Conservation (phyloP, 2,888 invertebrate genomes). For the Drosophila fungiperda region DNA sequence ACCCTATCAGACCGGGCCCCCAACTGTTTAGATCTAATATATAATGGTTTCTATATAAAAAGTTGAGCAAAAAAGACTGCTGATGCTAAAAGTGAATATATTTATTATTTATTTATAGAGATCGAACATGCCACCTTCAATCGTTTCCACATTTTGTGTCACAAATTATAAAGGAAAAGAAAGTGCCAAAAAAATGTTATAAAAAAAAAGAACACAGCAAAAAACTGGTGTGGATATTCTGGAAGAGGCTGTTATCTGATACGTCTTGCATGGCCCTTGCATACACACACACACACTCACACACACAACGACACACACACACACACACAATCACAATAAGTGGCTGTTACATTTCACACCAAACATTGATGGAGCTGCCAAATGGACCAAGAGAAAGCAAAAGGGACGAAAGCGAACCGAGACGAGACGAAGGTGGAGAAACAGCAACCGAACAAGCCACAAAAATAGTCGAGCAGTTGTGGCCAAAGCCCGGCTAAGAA, state of each 20-base stretch:
- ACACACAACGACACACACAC: conserved; percentile 45
- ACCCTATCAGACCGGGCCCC: neutral
- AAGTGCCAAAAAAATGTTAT: conserved; percentile 1
- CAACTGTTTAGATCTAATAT: neutral
- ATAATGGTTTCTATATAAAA: neutral
- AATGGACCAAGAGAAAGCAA: conserved; percentile 40
- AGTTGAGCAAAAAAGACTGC: neutral
- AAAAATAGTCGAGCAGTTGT: conserved; percentile 55
- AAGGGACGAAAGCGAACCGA: conserved; percentile 21
- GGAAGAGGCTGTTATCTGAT: conserved; percentile 59
- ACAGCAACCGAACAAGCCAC: conserved; percentile 51
- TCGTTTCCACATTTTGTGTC: neutral
- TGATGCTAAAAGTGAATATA: neutral
- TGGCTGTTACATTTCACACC: conserved; percentile 81
- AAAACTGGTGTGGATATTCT: neutral
- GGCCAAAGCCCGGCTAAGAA: conserved; percentile 27
- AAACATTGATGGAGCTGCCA: conserved; percentile 72
- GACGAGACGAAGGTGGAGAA: conserved; percentile 1
- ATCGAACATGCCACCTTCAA: neutral
- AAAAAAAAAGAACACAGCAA: neutral
- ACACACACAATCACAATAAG: conserved; percentile 76
- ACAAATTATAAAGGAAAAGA: conserved; percentile 2
- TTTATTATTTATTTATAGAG: neutral
- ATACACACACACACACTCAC: conserved; percentile 2
- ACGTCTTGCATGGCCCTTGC: conserved; percentile 39